phyloP scores from a whole-genome alignment of 35 echinoderm and acorn worm genomes.

The Diadema setosum region DNA sequence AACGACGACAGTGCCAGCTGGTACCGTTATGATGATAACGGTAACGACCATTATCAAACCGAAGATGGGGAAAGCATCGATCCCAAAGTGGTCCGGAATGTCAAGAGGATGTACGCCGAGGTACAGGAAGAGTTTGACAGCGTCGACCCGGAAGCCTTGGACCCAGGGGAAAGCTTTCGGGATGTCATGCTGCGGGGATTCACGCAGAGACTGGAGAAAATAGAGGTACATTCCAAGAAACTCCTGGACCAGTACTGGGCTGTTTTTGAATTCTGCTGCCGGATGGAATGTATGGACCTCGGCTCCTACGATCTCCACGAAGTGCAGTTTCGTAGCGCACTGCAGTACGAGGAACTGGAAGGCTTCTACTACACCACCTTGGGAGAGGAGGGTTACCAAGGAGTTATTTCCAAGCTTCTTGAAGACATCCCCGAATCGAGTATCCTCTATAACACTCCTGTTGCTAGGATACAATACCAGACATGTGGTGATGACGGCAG shows the following conservation, averaged over 20 bases:
- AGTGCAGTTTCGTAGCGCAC: not conserved
- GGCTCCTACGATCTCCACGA: slow-evolving; percentile 5
- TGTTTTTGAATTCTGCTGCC: slow-evolving; percentile 19
- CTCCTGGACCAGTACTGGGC: not conserved
- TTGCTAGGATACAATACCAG: slow-evolving; percentile 1
- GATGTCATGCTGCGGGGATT: not conserved
- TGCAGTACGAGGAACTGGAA: not conserved
- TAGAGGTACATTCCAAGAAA: not conserved
- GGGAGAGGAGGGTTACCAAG: slow-evolving; percentile 34
- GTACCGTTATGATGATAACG: too few relatives aligned
- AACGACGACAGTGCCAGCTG: too few relatives aligned
- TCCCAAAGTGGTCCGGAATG: not conserved
- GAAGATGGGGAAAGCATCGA: not conserved
- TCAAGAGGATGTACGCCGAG: not conserved
- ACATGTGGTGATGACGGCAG: not conserved
- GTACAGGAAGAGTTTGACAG: not conserved
- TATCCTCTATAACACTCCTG: slow-evolving; percentile 12
- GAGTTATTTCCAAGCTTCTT: slow-evolving; percentile 26
- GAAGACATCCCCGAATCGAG: not conserved
- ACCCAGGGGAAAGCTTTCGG: not conserved
- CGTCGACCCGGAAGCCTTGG: not conserved
- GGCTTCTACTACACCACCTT: slow-evolving; percentile 34
- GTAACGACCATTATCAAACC: too few relatives aligned
- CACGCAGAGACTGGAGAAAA: not conserved
- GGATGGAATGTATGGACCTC: slow-evolving; percentile 35